phyloP scores from a whole-genome alignment of 2,797 vertebrate genomes.

The Coranthus polyacanthus region DNA sequence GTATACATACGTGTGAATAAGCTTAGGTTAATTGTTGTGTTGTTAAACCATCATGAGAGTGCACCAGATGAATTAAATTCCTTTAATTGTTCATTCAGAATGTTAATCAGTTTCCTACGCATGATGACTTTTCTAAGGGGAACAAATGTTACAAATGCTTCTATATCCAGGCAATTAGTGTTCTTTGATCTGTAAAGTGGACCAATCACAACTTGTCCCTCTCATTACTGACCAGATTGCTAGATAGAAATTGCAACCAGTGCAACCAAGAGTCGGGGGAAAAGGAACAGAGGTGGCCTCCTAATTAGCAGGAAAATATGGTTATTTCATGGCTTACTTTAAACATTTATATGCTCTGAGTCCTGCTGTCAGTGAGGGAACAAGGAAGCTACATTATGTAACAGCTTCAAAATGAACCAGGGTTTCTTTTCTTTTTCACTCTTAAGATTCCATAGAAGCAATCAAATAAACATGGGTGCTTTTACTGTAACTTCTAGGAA shows the following conservation, averaged over 20 bases:
- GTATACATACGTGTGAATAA: not conserved
- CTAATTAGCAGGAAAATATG: slow-evolving; percentile 73
- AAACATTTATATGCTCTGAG: slow-evolving; percentile 72
- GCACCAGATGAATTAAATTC: not conserved
- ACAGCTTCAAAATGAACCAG: slow-evolving; percentile 49
- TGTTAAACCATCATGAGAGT: not conserved
- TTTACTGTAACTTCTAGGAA: slow-evolving; percentile 54
- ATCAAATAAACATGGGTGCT: slow-evolving; percentile 68
- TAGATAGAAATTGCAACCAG: slow-evolving; percentile 40
- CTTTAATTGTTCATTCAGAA: slow-evolving; percentile 23
- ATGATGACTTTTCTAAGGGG: slow-evolving; percentile 38
- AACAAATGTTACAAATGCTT: slow-evolving; percentile 49
- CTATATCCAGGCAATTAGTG: slow-evolving; percentile 40
- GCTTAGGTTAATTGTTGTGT: not conserved
- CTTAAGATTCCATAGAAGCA: slow-evolving; percentile 26
- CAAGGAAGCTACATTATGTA: slow-evolving; percentile 69
- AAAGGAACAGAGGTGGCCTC: slow-evolving; percentile 47
- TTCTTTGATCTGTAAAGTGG: slow-evolving; percentile 52
- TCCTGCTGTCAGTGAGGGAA: slow-evolving; percentile 63
- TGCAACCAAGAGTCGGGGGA: slow-evolving; percentile 44
- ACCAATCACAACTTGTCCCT: slow-evolving; percentile 27
- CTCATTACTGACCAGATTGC: slow-evolving; percentile 42
- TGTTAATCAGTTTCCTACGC: slow-evolving; percentile 27
- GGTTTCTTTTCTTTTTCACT: slow-evolving; percentile 22
- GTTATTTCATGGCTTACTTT: slow-evolving; percentile 74